Evolutionary conservation across 1,140 invertebrate genomes (phyloP), one percentile per base, ranked within the genome.

Genomic region (Pogonomyrmex barbatus): DNA sequence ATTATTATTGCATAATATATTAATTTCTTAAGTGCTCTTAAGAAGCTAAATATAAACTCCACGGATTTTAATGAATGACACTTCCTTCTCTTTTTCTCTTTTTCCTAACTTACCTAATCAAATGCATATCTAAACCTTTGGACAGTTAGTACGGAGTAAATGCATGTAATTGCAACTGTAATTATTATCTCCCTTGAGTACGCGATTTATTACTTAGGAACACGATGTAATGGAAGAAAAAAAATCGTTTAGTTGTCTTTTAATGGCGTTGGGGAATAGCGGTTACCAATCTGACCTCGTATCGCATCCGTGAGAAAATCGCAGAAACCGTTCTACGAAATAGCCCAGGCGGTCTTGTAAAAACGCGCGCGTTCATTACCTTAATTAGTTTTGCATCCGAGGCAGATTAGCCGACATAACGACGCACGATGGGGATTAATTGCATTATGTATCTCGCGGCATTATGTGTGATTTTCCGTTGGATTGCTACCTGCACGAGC

Each of bases 361-460:
- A 65, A 81, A 87, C 63, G 58, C 39, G 70, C 45, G 63, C 50
- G 62, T 78, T 81, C 52, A 83, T 90, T 86, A 88, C 36, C 62
- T 65, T 88, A 90, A 90, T 90, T 88, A 85, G 76, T 81, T 87
- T 87, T 86, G 67, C 67, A 75, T 79, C 60, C 67, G 76, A 52
- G 36, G 65, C 84, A 75, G 85, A 87, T 84, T 84, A 84, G 60
- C 52, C 58, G 52, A 60, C 42, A 76, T 76, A 87, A 89, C 60
- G 67, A 62, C 24, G 42, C 30, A 50, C 79, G 70, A 63, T 87
- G 63, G 84, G 52, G 58, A 85, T 90, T 90, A 90, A 90, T 90
- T 77, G 76, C 86, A 85, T 87, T 90, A 90, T 45, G 70, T 39
- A 62, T 77, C 81, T 63, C 52, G 56, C 42, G 60, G 63, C 70